phyloP scores from a whole-genome alignment of 2,797 vertebrate genomes.

The Meriones psammophilus region DNA sequence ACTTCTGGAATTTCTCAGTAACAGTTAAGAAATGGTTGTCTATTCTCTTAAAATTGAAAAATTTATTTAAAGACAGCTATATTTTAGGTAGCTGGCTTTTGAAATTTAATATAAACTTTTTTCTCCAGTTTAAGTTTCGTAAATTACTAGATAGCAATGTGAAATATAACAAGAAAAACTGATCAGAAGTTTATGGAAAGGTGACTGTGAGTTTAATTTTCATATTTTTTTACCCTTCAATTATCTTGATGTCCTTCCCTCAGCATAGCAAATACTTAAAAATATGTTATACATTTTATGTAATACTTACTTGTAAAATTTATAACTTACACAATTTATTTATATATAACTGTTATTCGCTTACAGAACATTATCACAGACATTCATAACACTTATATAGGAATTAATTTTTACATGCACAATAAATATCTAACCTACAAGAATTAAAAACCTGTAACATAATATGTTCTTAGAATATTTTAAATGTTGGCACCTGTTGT shows the following conservation, averaged over 20 bases:
- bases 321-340: not conserved
- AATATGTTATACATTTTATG: not conserved
- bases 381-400: not conserved
- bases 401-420: constrained; percentile 2
- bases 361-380: not conserved
- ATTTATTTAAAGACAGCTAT: not conserved
- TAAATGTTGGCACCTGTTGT: constrained; percentile 18
- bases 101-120: not conserved
- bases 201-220: not conserved
- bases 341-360: not conserved
- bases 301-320: not conserved
- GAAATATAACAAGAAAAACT: not conserved
- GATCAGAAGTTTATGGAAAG: not conserved
- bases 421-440: constrained; percentile 31
- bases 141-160: not conserved
- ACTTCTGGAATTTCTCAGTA: not conserved
- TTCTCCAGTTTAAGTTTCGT: not conserved
- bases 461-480: not conserved
- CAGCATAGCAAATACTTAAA: not conserved
- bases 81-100: not conserved
- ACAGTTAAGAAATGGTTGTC: not conserved
- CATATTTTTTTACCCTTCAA: not conserved
- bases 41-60: constrained; percentile 9
- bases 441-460: constrained; percentile 26
- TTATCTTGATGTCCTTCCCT: not conserved